These are phyloP conservation scores for Probaryconus sp. DNA, from an alignment of 1,140 invertebrate species.

Conservation along the genomic window DNA sequence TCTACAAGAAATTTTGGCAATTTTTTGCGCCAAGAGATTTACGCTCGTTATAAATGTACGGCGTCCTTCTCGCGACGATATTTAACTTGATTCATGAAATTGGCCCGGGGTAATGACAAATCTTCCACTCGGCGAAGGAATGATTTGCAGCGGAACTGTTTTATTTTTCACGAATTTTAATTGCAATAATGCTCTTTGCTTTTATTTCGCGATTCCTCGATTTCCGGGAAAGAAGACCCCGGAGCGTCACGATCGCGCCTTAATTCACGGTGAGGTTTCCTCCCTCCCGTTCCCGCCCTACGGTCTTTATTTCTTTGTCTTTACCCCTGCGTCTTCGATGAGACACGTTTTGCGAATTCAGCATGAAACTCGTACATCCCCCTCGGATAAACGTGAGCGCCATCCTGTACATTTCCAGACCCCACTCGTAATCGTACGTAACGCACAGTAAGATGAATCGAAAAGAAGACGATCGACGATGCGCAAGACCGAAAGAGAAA, in stretches of 20 bases:
- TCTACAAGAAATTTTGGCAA: slow-evolving; percentile 56
- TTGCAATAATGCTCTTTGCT: no score
- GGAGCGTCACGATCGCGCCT: slow-evolving; percentile 44
- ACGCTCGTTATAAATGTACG: slow-evolving; percentile 42
- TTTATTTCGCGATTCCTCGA: not conserved
- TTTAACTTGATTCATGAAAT: slow-evolving; percentile 45
- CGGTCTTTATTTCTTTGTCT: slow-evolving; percentile 46
- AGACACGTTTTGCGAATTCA: slow-evolving; percentile 73
- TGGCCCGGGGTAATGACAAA: slow-evolving; percentile 23
- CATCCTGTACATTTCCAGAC: slow-evolving; percentile 64
- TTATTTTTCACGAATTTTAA: no score
- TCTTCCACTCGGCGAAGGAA: no score
- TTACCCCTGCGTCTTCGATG: slow-evolving; percentile 59
- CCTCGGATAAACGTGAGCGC: slow-evolving; percentile 73
- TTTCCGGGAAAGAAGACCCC: no score
- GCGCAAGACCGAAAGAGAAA: slow-evolving; percentile 6
- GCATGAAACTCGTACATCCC: slow-evolving; percentile 74
- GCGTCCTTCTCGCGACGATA: slow-evolving; percentile 27
- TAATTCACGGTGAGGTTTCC: slow-evolving; percentile 51
- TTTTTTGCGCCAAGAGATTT: slow-evolving; percentile 36
- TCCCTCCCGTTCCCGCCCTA: slow-evolving; percentile 11
- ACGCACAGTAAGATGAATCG: slow-evolving; percentile 58
- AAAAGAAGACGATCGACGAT: slow-evolving; percentile 33
- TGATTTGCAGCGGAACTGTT: no score
- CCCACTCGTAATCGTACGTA: slow-evolving; percentile 48